Base-by-base conservation (phyloP, 2,113 vertebrate genomes). In the Salvelinus namaycush region DNA sequence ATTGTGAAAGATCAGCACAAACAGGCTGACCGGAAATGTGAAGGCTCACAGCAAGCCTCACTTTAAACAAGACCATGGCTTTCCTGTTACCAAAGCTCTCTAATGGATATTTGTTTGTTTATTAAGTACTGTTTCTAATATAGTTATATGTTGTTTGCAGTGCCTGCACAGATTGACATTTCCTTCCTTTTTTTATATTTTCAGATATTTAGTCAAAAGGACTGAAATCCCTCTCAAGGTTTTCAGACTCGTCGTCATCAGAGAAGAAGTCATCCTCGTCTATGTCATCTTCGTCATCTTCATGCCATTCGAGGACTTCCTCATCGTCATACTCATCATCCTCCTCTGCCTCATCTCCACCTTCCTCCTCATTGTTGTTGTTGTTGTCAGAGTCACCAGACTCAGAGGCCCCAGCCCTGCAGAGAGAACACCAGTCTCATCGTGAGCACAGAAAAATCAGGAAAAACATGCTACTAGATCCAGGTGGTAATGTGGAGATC, bases 211-310 rank as follows among this genome's bases (percentile, higher is more conserved):
- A 94, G 86, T 92, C 90, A 12, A 91, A 92, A 44, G 92, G 91
- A 81, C 89, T 89, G 70, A 96, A 95, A 82, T 96, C 96, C 51
- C 89, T 89, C 81, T 97, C 96, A 51, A 98, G 90, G 86, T 96
- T 97, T 81, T 96, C 95, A 0, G 96, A 98, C 74, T 96, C 96
- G n/a, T 96, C 94, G 0, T 95, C 96, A 0, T 97, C 94, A 1
- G 96, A 94, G 84, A 97, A 97, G 85, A 93, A 94, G 84, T 96
- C 97, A 29, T 97, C 97, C 22, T 97, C 96, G 22, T 97, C 96
- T 44, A 44, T 44, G 39, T 44, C 39, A 44, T 44, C 39, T 44
- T 44, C 39, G 2, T 44, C 39, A 44, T 96, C 95, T 22, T 96
- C 95, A 5, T 97, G 95, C 97, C 97, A 98, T 74, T 96, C 95